Evolutionary conservation across 2,888 invertebrate species (phyloP).

Genomic region (Thymelicus sylvestris): DNA sequence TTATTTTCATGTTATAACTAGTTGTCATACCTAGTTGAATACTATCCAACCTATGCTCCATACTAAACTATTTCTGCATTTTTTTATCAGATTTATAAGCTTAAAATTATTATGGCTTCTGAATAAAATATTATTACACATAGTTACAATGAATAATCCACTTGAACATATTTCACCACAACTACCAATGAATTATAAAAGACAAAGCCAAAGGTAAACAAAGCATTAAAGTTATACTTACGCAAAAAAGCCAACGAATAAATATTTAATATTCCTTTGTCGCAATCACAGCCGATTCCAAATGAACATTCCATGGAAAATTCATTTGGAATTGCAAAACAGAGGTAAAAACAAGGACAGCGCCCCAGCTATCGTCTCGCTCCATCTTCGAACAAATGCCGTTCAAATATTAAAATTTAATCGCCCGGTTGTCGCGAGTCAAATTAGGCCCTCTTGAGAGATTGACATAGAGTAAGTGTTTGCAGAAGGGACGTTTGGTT

Average conservation of each 20-base stretch:
- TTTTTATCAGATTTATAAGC: too few species aligned
- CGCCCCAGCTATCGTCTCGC: constrained; percentile 65
- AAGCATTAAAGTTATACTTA: not conserved
- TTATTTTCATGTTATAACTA: too few species aligned
- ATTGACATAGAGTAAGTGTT: constrained; percentile 57
- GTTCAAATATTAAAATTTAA: constrained; percentile 86
- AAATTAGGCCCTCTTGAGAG: constrained; percentile 81
- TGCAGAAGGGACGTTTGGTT: constrained; percentile 25
- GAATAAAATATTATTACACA: too few species aligned
- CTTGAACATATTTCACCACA: too few species aligned
- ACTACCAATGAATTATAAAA: not conserved
- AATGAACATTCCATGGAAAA: constrained; percentile 44
- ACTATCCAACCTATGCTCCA: too few species aligned
- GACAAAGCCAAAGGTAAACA: not conserved
- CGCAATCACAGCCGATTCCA: constrained; percentile 33
- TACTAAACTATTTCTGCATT: too few species aligned
- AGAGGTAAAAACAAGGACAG: constrained; percentile 66
- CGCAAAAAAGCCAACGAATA: constrained; percentile 18
- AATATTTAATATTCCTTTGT: constrained; percentile 33
- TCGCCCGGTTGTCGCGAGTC: constrained; percentile 84
- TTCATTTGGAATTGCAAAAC: constrained; percentile 57
- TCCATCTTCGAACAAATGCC: constrained; percentile 65
- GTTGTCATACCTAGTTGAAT: too few species aligned
- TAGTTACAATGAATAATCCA: too few species aligned
- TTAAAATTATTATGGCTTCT: too few species aligned